phyloP scores from a whole-genome alignment of 2,113 vertebrate genomes.

The Amia ocellicauda region DNA sequence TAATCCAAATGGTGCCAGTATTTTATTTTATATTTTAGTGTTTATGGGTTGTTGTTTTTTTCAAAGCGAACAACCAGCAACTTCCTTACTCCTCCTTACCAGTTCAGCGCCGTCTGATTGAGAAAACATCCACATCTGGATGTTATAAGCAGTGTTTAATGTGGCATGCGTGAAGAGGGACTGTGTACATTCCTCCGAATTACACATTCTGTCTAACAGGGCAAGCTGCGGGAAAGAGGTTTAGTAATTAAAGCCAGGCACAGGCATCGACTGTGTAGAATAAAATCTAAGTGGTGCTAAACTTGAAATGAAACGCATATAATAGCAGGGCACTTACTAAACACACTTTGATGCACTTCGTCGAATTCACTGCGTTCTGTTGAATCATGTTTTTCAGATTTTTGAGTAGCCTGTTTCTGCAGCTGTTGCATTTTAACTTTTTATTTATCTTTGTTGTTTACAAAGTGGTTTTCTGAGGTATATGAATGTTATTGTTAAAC shows the following conservation, averaged over 20 bases:
- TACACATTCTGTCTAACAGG: background rate
- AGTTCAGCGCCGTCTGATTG: background rate
- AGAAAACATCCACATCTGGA: conserved; percentile 6
- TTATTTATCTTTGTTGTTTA: too few species aligned
- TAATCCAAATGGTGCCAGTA: background rate
- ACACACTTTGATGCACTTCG: background rate
- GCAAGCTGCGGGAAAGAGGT: conserved; percentile 12
- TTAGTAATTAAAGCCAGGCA: conserved; percentile 27
- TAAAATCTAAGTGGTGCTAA: background rate
- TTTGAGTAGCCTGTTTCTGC: too few species aligned
- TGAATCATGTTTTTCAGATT: background rate
- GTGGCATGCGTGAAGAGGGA: conserved; percentile 9
- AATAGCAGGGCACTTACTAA: background rate
- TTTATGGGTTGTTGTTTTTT: background rate
- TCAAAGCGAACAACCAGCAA: background rate
- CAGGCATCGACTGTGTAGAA: background rate
- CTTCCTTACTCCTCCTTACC: background rate
- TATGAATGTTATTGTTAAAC: too few species aligned
- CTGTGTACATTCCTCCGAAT: conserved; percentile 5
- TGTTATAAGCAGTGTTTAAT: conserved; percentile 12
- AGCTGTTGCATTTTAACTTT: too few species aligned
- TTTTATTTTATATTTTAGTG: background rate
- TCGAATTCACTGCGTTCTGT: background rate
- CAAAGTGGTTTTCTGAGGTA: too few species aligned
- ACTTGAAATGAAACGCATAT: background rate